A percentile compares a stretch with the other conserved stretches of the same genome.
Conservation (phyloP, 2,113 vertebrate genomes). For the Uropsilus gracilis region DNA sequence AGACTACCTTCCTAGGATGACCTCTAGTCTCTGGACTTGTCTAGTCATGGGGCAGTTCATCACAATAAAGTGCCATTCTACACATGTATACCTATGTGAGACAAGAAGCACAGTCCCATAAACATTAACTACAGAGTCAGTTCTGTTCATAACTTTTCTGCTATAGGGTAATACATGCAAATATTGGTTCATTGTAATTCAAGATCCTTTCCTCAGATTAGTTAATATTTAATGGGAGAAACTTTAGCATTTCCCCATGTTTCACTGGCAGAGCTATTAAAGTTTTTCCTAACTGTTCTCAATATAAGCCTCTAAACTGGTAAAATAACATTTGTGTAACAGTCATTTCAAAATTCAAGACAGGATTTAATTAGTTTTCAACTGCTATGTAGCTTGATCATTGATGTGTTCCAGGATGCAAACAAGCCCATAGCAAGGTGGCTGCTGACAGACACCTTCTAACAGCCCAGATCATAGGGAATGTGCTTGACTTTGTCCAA, state of each 20-base stretch:
- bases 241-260: neutral
- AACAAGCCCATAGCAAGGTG: neutral
- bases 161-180: neutral
- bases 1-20: neutral
- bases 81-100: neutral
- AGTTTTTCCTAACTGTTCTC: slow-evolving; percentile 15
- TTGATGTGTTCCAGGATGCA: neutral
- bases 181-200: neutral
- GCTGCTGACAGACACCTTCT: neutral
- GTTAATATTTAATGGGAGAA: neutral
- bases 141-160: neutral
- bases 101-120: neutral
- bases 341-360: slow-evolving; percentile 14
- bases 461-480: slow-evolving; percentile 40
- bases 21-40: neutral
- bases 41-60: neutral
- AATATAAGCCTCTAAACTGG: neutral
- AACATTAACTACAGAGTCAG: neutral
- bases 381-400: neutral
- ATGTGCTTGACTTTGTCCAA: slow-evolving; percentile 33
- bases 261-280: neutral
- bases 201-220: neutral
- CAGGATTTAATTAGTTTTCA: neutral
- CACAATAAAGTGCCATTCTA: neutral
- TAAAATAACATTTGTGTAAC: neutral